Evolutionary conservation across 2,888 invertebrate species (phyloP).

Genomic region (Micoletzkya japonica): DNA sequence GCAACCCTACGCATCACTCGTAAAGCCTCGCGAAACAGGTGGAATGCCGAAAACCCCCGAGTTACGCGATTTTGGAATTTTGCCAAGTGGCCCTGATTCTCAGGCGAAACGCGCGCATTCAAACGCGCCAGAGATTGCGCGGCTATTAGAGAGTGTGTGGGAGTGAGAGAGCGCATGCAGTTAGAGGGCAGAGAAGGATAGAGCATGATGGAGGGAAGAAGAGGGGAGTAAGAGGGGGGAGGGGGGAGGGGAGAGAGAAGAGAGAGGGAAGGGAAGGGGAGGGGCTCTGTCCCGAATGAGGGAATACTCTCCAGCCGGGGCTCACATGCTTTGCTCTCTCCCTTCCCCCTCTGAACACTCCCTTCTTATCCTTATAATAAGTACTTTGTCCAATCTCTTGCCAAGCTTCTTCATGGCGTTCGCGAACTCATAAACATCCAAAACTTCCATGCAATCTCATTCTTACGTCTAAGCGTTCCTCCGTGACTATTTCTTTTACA

Average conservation of each 20-base stretch:
- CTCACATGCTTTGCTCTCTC: background rate
- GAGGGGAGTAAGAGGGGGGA: constrained; percentile 4
- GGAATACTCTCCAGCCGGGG: background rate
- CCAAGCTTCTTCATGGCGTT: background rate
- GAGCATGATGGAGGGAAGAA: background rate
- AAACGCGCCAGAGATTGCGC: background rate
- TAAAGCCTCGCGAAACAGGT: no score
- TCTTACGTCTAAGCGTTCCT: constrained; percentile 11
- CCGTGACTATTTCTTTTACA: background rate
- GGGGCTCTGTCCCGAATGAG: background rate
- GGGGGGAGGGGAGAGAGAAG: constrained; percentile 9
- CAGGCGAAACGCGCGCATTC: constrained; percentile 18
- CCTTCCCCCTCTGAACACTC: background rate
- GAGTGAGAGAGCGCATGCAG: background rate
- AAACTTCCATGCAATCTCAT: background rate
- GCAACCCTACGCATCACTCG: no score
- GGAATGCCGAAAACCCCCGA: no score
- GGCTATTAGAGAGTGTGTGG: background rate
- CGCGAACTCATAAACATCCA: background rate
- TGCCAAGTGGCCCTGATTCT: background rate
- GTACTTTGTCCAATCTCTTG: background rate
- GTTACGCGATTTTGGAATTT: no score
- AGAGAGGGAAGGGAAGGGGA: constrained; percentile 12
- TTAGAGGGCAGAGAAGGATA: background rate
- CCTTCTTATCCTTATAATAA: background rate